A percentile compares a stretch with the other conserved stretches of the same genome.
Evolutionary conservation across 2,888 invertebrate genomes (phyloP).

Genomic region (Protodeltote pygarga): DNA sequence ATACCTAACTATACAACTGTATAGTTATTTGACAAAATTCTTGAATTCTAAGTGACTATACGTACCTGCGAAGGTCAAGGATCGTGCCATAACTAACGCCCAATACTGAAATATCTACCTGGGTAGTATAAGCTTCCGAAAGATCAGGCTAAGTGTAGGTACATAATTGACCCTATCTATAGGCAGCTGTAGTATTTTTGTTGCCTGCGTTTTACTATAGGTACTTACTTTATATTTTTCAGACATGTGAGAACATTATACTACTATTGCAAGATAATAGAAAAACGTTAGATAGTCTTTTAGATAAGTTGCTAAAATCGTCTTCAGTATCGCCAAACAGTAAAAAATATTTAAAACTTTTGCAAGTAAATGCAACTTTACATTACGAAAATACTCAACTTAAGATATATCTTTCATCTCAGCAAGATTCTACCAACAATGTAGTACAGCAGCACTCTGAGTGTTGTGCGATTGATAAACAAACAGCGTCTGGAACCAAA

Average conservation of each 20-base stretch:
- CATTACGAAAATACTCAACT: conserved; percentile 62
- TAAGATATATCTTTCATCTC: conserved; percentile 48
- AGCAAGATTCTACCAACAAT: conserved; percentile 19
- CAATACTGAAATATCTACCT: too few relatives aligned
- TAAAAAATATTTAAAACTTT: conserved; percentile 56
- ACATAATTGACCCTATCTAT: too few relatives aligned
- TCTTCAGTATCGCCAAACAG: conserved; percentile 46
- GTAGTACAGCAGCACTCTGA: conserved; percentile 7
- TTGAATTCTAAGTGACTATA: too few relatives aligned
- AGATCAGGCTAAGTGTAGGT: too few relatives aligned
- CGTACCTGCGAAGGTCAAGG: too few relatives aligned
- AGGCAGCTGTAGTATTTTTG: too few relatives aligned
- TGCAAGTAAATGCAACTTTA: conserved; percentile 57
- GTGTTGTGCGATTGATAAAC: conserved; percentile 3
- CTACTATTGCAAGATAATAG: conserved; percentile 56
- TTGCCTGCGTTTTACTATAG: background rate
- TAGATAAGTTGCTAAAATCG: conserved; percentile 50
- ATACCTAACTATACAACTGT: too few relatives aligned
- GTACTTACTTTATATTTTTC: conserved; percentile 26
- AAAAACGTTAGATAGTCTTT: conserved; percentile 47
- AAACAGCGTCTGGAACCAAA: conserved; percentile 12
- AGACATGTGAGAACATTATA: conserved; percentile 56
- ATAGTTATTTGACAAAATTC: too few relatives aligned
- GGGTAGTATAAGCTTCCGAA: too few relatives aligned
- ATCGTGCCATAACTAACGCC: too few relatives aligned